These are phyloP conservation scores for Drosophila kambysellisi DNA, from an alignment of 2,888 invertebrate species.

Conservation along the genomic window DNA sequence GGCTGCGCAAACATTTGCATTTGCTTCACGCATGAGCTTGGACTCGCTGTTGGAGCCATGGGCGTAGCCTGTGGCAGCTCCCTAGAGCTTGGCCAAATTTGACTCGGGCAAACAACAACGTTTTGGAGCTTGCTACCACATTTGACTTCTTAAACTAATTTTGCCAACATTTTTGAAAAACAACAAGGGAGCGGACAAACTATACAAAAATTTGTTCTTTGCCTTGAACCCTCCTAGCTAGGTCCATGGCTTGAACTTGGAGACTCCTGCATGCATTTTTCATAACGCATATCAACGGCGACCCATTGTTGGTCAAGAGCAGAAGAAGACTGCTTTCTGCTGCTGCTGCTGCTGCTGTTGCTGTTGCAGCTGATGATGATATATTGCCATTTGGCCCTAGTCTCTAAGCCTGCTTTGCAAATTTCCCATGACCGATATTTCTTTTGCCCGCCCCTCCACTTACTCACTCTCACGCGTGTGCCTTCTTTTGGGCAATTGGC, in stretches of 20 bases:
- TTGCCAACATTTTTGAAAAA: background rate
- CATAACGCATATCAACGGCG: slow-evolving; percentile 66
- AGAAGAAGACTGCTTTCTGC: background rate
- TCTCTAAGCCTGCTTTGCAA: slow-evolving; percentile 40
- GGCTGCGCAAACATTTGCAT: slow-evolving; percentile 69
- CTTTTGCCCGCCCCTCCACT: background rate
- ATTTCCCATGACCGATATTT: slow-evolving; percentile 78
- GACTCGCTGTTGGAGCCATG: background rate
- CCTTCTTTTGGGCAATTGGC: slow-evolving; percentile 67
- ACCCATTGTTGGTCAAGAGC: slow-evolving; percentile 66
- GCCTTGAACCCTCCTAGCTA: background rate
- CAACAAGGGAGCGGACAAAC: background rate
- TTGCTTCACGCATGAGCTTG: slow-evolving; percentile 61
- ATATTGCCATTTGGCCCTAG: slow-evolving; percentile 49
- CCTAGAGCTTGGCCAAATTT: background rate
- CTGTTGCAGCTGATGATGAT: slow-evolving; percentile 56
- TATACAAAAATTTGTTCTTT: background rate
- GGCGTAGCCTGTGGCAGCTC: slow-evolving; percentile 1
- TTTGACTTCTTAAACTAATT: background rate
- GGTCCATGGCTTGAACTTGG: slow-evolving; percentile 1
- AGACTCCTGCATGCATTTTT: slow-evolving; percentile 55
- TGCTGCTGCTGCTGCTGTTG: background rate
- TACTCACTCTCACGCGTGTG: slow-evolving; percentile 44
- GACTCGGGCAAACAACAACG: background rate
- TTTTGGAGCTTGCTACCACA: background rate